phyloP scores from a whole-genome alignment of 2,797 vertebrate species.

The Morus bassanus region DNA sequence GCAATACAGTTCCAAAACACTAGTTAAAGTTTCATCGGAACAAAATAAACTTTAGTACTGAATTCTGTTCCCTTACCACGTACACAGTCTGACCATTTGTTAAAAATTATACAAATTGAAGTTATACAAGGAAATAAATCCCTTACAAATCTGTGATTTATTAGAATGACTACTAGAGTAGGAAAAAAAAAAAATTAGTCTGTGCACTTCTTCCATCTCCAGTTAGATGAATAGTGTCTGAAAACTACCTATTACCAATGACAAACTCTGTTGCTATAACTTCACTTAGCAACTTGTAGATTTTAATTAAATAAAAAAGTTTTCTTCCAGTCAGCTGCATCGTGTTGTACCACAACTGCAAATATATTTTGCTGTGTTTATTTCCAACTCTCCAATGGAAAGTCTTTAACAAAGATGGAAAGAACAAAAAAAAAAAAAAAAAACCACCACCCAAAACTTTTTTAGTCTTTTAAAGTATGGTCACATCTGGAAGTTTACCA shows the following conservation, averaged over 20 bases:
- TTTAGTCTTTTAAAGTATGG: not conserved
- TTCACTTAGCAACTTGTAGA: not conserved
- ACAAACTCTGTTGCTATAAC: not conserved
- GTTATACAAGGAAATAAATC: not conserved
- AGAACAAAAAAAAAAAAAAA: not conserved
- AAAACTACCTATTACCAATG: not conserved
- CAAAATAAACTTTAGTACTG: not conserved
- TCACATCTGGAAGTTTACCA: not conserved
- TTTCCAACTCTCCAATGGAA: not conserved
- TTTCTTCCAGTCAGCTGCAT: not conserved
- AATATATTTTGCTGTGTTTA: not conserved
- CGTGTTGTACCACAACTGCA: not conserved
- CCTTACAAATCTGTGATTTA: not conserved
- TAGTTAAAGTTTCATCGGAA: not conserved
- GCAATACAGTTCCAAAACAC: not conserved
- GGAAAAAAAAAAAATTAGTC: not conserved
- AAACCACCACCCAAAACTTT: not conserved
- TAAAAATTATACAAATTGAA: not conserved
- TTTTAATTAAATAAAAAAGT: not conserved
- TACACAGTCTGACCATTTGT: not conserved
- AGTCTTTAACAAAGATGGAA: not conserved
- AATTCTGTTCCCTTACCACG: not conserved
- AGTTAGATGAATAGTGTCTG: not conserved
- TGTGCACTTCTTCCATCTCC: not conserved
- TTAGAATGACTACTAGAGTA: not conserved